Percentiles rank a stretch among this genome's conserved stretches.
These are phyloP conservation scores for Gouania willdenowi DNA, from an alignment of 2,797 vertebrate genomes.

Conservation along the genomic window DNA sequence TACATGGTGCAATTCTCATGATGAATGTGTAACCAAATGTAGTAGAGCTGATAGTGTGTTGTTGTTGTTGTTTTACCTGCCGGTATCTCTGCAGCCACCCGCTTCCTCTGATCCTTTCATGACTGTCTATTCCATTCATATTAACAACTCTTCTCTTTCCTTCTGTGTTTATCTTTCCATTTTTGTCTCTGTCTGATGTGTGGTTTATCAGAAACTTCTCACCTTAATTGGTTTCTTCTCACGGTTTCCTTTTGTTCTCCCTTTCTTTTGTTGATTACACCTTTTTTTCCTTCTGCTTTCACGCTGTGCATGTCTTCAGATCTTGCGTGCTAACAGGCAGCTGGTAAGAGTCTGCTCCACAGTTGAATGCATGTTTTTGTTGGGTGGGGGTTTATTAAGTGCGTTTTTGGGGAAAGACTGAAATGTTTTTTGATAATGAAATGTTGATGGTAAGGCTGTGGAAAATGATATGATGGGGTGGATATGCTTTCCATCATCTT, in stretches of 20 bases:
- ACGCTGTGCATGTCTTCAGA: slow-evolving; percentile 87
- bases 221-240: slow-evolving; percentile 32
- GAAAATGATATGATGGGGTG: no score
- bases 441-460: background rate
- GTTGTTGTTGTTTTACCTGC: slow-evolving; percentile 12
- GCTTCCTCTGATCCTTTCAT: slow-evolving; percentile 7
- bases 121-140: slow-evolving; percentile 2
- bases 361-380: slow-evolving; percentile 47
- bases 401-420: slow-evolving; percentile 2
- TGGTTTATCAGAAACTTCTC: slow-evolving; percentile 29
- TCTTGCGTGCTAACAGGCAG: slow-evolving; percentile 92
- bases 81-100: slow-evolving; percentile 10
- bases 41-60: background rate
- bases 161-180: slow-evolving; percentile 15
- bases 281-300: slow-evolving; percentile 65
- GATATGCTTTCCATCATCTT: no score
- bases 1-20: background rate
- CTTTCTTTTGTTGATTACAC: slow-evolving; percentile 55
- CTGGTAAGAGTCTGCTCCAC: slow-evolving; percentile 82
- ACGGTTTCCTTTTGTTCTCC: slow-evolving; percentile 34
- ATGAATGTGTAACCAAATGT: background rate
- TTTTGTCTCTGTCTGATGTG: slow-evolving; percentile 25
- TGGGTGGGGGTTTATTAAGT: slow-evolving; percentile 42
- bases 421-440: background rate
- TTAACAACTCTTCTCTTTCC: slow-evolving; percentile 2